These are phyloP conservation scores for Rhinogobius similis DNA, from an alignment of 2,113 vertebrate genomes.

Conservation along the genomic window DNA sequence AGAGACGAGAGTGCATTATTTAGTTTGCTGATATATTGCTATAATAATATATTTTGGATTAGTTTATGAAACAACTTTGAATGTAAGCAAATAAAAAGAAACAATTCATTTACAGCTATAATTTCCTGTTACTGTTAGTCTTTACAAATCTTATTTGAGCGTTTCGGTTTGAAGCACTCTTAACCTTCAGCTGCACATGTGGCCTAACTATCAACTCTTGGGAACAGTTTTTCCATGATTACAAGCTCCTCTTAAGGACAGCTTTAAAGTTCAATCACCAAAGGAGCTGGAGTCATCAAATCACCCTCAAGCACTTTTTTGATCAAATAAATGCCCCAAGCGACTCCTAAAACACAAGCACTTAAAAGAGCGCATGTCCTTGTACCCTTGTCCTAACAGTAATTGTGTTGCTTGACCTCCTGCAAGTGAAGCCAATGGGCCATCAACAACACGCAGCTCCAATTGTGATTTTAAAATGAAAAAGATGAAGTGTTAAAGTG, in stretches of 20 bases:
- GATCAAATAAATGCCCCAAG: constrained; percentile 18
- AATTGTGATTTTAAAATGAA: constrained; percentile 5
- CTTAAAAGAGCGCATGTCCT: constrained; percentile 13
- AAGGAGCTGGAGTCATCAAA: constrained; percentile 22
- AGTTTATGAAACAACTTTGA: background rate
- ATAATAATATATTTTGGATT: too few relatives aligned
- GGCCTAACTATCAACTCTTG: background rate
- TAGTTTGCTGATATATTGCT: background rate
- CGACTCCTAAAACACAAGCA: background rate
- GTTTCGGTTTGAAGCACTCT: too few relatives aligned
- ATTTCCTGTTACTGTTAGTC: too few relatives aligned
- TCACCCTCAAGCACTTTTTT: background rate
- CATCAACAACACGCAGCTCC: constrained; percentile 24
- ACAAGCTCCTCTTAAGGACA: background rate
- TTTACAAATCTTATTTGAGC: too few relatives aligned
- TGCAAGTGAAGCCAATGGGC: constrained; percentile 19
- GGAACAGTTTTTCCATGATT: background rate
- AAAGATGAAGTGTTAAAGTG: constrained; percentile 11
- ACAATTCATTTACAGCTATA: background rate
- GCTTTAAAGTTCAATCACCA: constrained; percentile 19
- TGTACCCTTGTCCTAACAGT: constrained; percentile 6
- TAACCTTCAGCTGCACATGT: background rate
- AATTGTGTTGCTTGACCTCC: constrained; percentile 11
- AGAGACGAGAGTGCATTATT: background rate
- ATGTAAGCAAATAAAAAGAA: background rate